Conservation (phyloP, 2,113 vertebrate genomes). For the Eulemur macaco region DNA sequence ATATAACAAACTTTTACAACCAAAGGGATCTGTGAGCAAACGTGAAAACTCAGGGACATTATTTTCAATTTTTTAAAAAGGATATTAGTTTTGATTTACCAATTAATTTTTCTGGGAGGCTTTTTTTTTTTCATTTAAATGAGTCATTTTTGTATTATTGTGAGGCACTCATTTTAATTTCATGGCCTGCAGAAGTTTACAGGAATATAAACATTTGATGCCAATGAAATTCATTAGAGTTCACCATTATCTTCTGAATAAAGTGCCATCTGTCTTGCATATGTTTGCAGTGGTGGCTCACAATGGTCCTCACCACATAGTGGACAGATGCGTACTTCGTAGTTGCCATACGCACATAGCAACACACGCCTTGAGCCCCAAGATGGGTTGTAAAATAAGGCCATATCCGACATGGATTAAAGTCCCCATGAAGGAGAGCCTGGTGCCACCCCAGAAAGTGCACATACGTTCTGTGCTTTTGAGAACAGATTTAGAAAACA, state of each 20-base stretch:
- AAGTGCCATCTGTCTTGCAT: slow-evolving; percentile 62
- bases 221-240: slow-evolving; percentile 71
- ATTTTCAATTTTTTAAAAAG: not conserved
- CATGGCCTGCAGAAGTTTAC: slow-evolving; percentile 60
- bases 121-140: not conserved
- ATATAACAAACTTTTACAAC: not conserved
- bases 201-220: slow-evolving; percentile 71
- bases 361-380: not conserved
- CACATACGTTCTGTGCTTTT: not conserved
- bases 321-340: not conserved
- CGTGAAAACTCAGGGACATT: not conserved
- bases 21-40: slow-evolving; percentile 4
- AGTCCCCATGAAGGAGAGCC: not conserved
- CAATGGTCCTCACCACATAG: not conserved
- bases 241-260: slow-evolving; percentile 66
- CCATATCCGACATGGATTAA: not conserved
- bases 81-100: not conserved
- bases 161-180: slow-evolving; percentile 54
- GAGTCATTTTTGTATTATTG: slow-evolving; percentile 3
- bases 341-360: not conserved
- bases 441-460: not conserved
- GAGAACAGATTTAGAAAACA: not conserved
- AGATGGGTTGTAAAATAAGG: not conserved
- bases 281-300: slow-evolving; percentile 42
- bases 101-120: not conserved